Evolutionary conservation across 2,888 invertebrate genomes (phyloP).

Genomic region (Meiosimyza decipiens): DNA sequence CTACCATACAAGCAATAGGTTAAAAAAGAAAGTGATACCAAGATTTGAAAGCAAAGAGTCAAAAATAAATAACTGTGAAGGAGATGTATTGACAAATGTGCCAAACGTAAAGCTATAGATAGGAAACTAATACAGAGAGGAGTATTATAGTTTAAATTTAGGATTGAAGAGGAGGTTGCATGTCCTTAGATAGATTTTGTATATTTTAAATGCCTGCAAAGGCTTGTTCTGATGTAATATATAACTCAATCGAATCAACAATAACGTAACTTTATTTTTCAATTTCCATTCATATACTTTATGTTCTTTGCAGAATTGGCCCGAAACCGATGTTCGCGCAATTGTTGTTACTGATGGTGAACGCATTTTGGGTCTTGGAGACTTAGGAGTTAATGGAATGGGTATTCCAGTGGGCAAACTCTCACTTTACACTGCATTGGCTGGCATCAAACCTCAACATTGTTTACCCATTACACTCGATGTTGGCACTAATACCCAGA

Average conservation of each 20-base stretch:
- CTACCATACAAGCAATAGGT: no score
- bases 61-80: no score
- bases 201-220: neutral
- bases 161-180: no score
- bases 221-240: neutral
- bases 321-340: conserved; percentile 85
- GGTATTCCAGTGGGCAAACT: conserved; percentile 99
- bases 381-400: conserved; percentile 98
- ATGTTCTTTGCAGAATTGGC: conserved; percentile 71
- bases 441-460: conserved; percentile 94
- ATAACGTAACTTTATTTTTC: neutral
- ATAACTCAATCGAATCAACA: neutral
- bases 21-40: no score
- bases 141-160: neutral
- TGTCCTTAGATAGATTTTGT: neutral
- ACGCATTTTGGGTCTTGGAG: conserved; percentile 96
- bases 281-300: neutral
- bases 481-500: conserved; percentile 91
- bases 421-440: conserved; percentile 95
- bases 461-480: conserved; percentile 93
- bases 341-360: conserved; percentile 98
- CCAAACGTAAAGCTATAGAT: no score
- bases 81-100: no score
- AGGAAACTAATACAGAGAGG: neutral
- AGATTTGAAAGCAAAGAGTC: no score